Base-by-base conservation (phyloP, 2,888 invertebrate genomes). In the Noctua pronuba region DNA sequence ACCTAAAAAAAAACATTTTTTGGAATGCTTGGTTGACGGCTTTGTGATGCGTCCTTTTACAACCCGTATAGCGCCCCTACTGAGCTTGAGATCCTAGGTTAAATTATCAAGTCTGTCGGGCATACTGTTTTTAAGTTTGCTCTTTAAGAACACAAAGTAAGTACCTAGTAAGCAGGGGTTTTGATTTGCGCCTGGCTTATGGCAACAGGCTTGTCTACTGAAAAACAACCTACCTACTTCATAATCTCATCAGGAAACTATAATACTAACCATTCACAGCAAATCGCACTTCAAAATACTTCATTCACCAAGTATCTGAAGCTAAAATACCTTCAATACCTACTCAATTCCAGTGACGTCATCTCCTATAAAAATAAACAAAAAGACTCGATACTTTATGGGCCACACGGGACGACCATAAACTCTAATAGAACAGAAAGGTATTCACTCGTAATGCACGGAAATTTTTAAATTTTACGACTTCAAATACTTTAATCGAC, bases 401-500 rank as follows among this genome's bases (percentile, higher is more conserved):
- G 86, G 85, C 78, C 88, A 85, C 86, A 84, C 87, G 90, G 91
- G 92, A 92, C 92, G 92, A 92, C 88, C 88, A 88, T 88, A 88
- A 89, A 91, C 90, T 90, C 86, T 88, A 92, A 92, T 91, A 90
- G 91, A 91, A 91, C 89, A 91, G 91, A 91, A 92, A 90, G 91
- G 88, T 91, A 91, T 91, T 91, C 88, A 81, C 73, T 81, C 79
- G 85, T 75, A 85, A 82, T 75, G 85, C 73, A 65, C 77, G 82
- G 86, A 82, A 89, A 92, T 91, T 94, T 94, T 93, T 90, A 91
- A 92, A 93, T 91, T 94, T 94, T 90, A 94, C 93, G 93, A 93
- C 88, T 86, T 87, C 80, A 83, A 91, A 91, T 89, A 92, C 91
- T 91, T 91, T 92, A 94, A 94, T 94, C 92, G 92, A 88, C 84